Evolutionary conservation across 2,888 invertebrate species (phyloP).

Genomic region (Nomada fucata): DNA sequence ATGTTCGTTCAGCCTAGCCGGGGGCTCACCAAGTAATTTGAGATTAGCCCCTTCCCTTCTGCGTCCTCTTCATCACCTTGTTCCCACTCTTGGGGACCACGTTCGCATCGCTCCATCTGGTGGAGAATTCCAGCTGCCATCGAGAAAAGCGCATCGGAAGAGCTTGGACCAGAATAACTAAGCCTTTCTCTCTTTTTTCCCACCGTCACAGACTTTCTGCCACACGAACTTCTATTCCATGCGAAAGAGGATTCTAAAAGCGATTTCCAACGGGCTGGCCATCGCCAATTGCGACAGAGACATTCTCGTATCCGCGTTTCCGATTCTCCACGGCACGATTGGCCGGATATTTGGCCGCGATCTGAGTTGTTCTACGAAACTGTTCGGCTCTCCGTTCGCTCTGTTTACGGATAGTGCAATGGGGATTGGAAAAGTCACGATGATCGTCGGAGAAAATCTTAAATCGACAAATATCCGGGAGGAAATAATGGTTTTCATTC

Average conservation of each 20-base stretch:
- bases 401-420: conserved; percentile 44
- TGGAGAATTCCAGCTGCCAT: conserved; percentile 78
- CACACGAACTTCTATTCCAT: conserved; percentile 15
- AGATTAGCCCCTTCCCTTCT: conserved; percentile 81
- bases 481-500: neutral
- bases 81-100: conserved; percentile 40
- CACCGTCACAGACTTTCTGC: conserved; percentile 3
- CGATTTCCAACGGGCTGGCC: neutral
- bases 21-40: conserved; percentile 83
- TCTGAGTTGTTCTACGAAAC: conserved; percentile 20
- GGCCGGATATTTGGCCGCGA: conserved; percentile 41
- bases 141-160: conserved; percentile 60
- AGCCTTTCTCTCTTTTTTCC: conserved; percentile 49
- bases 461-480: neutral
- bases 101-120: conserved; percentile 76
- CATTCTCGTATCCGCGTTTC: conserved; percentile 51
- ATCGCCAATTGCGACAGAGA: conserved; percentile 17
- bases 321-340: conserved; percentile 43
- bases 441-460: neutral
- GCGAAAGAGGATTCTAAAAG: conserved; percentile 9
- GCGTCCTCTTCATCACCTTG: conserved; percentile 69
- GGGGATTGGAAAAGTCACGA: neutral
- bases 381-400: conserved; percentile 23
- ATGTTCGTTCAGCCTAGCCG: conserved; percentile 73
- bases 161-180: conserved; percentile 74